Evolutionary conservation across 2,797 vertebrate species (phyloP), one percentile per base, ranked within the genome.

Genomic region (Gouania willdenowi): DNA sequence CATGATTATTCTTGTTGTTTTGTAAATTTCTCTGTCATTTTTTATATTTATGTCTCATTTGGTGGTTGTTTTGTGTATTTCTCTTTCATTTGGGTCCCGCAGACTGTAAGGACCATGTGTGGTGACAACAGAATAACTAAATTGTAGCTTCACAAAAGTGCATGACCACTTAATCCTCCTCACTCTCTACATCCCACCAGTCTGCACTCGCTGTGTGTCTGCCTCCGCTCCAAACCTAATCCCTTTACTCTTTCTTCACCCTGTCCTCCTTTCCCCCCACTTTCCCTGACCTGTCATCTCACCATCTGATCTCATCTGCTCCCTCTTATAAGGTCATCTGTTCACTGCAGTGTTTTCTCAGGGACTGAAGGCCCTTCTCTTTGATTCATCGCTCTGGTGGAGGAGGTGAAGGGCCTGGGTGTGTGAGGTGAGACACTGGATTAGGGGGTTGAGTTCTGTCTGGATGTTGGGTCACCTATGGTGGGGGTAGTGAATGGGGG

Each of bases 291-390:
- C 78, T 73, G 71, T 83, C 75, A 73, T 81, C 67, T 66, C 47
- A 22, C 66, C 54, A 53, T 62, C 68, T 81, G 79, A 82, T 77
- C 81, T 73, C 61, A 78, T 75, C 62, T 79, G 68, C 46, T 61
- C 64, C 66, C 34, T 83, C 77, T 80, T 75, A 77, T 64, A 72
- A 77, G 83, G 83, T 84, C 81, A 77, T 46, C 55, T 56, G 62
- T 47, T 25, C 28, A 34, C 61, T 57, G 23, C 51, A 66, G 42
- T 26, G 30, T 71, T 78, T 76, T 80, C 50, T 41, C 21, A 41
- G 26, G 39, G 51, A 59, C 60, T 2, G 13, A 60, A 58, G 61
- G 41, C 51, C 50, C 57, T 44, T 68, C 53, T 63, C 52, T 59
- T 52, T 68, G 36, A 68, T 69, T 69, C 53, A 37, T 58, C 62